These are phyloP conservation scores for Rhabdophis nuchalis DNA, from an alignment of 2,797 vertebrate species.

Conservation along the genomic window DNA sequence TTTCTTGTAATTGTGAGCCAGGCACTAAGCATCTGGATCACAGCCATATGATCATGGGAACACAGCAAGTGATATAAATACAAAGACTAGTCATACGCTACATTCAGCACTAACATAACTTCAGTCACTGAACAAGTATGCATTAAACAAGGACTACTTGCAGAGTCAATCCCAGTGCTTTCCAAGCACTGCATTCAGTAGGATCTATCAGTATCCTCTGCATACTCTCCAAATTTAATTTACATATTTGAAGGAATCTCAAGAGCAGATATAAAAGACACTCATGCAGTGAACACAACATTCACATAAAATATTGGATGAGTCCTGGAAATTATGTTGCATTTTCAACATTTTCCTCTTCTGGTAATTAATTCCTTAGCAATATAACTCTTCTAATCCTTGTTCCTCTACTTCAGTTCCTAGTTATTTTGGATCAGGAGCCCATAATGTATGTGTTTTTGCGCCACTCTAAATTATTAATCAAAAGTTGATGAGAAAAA, in stretches of 20 bases:
- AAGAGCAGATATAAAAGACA: background rate
- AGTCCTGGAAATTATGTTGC: background rate
- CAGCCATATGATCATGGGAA: background rate
- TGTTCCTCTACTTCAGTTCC: constrained; percentile 5
- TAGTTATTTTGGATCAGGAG: background rate
- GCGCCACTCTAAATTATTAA: background rate
- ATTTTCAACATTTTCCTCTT: background rate
- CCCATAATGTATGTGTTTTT: background rate
- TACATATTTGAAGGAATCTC: background rate
- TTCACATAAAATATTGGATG: background rate
- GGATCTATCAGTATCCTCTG: background rate
- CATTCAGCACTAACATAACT: background rate
- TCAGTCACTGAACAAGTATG: background rate
- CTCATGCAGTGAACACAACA: background rate
- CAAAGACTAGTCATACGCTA: background rate
- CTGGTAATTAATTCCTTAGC: background rate
- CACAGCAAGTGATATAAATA: background rate
- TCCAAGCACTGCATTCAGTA: background rate
- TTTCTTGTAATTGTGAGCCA: background rate
- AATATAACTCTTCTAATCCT: constrained; percentile 1
- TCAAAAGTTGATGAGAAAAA: background rate
- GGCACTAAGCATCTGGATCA: background rate
- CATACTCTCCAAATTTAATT: background rate
- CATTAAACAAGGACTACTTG: background rate
- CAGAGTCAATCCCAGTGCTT: background rate